Evolutionary conservation across 2,888 invertebrate genomes (phyloP).

Genomic region (Rhingia campestris): DNA sequence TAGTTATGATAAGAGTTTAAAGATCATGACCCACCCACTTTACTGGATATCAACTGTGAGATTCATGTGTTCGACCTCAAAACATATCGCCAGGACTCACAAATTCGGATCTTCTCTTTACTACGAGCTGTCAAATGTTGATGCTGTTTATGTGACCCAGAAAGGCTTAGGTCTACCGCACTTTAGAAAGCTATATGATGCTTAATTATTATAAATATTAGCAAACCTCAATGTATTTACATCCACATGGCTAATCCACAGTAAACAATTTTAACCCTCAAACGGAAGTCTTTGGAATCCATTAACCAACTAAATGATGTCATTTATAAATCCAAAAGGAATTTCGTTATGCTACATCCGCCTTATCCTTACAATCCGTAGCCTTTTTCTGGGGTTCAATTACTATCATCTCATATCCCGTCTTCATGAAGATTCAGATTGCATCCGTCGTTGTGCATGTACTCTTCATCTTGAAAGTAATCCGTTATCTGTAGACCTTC

Average conservation of each 20-base stretch:
- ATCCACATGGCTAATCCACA: not conserved
- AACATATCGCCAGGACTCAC: no score
- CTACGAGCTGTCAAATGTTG: no score
- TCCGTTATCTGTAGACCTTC: constrained; percentile 11
- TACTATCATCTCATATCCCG: constrained; percentile 52
- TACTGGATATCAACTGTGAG: no score
- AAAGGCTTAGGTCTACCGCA: no score
- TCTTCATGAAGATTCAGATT: constrained; percentile 22
- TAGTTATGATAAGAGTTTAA: no score
- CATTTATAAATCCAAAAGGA: constrained; percentile 66
- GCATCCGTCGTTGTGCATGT: constrained; percentile 28
- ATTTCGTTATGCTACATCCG: constrained; percentile 59
- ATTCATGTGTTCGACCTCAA: no score
- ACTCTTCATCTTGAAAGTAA: constrained; percentile 45
- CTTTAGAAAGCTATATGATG: no score
- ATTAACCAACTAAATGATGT: constrained; percentile 61
- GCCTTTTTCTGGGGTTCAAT: constrained; percentile 43
- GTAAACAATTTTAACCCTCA: not conserved
- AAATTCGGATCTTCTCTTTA: no score
- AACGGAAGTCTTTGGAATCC: constrained; percentile 42
- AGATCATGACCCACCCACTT: no score
- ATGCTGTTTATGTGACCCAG: no score
- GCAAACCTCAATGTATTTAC: no score
- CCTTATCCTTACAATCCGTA: constrained; percentile 43
- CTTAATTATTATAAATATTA: no score